Evolutionary conservation across 2,888 invertebrate genomes (phyloP), one percentile per base, ranked within the genome.

Genomic region (Fragum whitleyi): DNA sequence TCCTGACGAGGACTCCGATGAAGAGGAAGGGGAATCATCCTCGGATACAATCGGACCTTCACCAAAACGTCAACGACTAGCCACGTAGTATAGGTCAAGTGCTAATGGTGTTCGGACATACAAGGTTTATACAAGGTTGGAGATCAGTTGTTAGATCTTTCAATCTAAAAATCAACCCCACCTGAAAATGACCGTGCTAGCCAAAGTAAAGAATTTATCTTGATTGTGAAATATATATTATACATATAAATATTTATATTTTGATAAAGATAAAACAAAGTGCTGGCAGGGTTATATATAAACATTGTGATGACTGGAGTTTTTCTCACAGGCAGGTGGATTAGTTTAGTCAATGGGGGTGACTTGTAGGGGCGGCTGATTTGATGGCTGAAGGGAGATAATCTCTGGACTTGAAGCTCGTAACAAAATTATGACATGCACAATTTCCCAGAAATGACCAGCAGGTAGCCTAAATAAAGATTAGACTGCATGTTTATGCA

Each of bases 1-100:
- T 80, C 94, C 94, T 93, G 98, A 99, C 94, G 98, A 97, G 77
- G 98, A 99, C 94, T 98, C 98, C 0, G 98, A 99, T 92, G 98
- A 98, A 92, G 94, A 93, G 19, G 93, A 93, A 36, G 92, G 92
- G 28, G 91, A 91, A 21, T 83, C 86, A 16, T 80, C 83, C 9
- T 74, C 70, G 14, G 75, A 75, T n/a, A 62, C 80, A n/a, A 76
- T 84, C 23, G 84, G 84, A 79, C 91, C 91, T 42, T 89, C 91
- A 53, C 89, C 92, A 61, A 92, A 92, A 83, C 88, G 92, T 53
- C 89, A 88, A 57, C 87, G 92, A 32, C 62, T 92, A 79, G 90
- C 89, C 53, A 91, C 92, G 68, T 92, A 91, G 86, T 84, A 73
- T 39, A 36, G 36, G 61, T 32, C n/a, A 6, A 23, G 39, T 16